These are phyloP conservation scores for Hybognathus amarus DNA, from an alignment of 2,797 vertebrate species.

Conservation along the genomic window DNA sequence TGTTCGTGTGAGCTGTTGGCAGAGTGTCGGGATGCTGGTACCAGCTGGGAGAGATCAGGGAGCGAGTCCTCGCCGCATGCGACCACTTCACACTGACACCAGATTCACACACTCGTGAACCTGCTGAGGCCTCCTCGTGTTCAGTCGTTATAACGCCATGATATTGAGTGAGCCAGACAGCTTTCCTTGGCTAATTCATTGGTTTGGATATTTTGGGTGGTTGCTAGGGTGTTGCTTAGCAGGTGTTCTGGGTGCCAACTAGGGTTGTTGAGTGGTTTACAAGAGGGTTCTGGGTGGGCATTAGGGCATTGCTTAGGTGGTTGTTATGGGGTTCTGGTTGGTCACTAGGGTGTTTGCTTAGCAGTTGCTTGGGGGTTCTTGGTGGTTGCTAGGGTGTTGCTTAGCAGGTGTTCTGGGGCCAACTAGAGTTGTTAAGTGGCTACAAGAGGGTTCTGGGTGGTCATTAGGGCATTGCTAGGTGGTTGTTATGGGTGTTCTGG, in stretches of 20 bases:
- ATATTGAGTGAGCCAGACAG: not conserved
- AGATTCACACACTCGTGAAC: not conserved
- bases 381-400: not conserved
- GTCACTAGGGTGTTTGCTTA: not conserved
- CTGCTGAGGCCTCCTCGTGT: not conserved
- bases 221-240: not conserved
- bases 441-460: too few relatives aligned
- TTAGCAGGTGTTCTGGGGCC: too few relatives aligned
- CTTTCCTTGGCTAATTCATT: not conserved
- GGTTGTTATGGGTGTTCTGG: too few relatives aligned
- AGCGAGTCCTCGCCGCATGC: conserved; percentile 38
- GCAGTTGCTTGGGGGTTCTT: not conserved
- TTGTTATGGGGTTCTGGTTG: not conserved
- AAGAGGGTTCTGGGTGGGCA: not conserved
- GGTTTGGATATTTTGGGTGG: not conserved
- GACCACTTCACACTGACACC: conserved; percentile 54
- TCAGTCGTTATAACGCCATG: not conserved
- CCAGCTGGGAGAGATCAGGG: conserved; percentile 30
- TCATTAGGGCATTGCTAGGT: too few relatives aligned
- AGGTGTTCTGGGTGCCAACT: not conserved
- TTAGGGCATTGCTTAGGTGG: not conserved
- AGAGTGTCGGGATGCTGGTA: conserved; percentile 13
- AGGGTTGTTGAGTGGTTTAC: not conserved
- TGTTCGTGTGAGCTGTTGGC: not conserved
- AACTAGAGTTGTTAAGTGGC: too few relatives aligned